These are phyloP conservation scores for Apostichopus japonicus DNA, from an alignment of 35 echinoderm and acorn worm species.

Conservation along the genomic window DNA sequence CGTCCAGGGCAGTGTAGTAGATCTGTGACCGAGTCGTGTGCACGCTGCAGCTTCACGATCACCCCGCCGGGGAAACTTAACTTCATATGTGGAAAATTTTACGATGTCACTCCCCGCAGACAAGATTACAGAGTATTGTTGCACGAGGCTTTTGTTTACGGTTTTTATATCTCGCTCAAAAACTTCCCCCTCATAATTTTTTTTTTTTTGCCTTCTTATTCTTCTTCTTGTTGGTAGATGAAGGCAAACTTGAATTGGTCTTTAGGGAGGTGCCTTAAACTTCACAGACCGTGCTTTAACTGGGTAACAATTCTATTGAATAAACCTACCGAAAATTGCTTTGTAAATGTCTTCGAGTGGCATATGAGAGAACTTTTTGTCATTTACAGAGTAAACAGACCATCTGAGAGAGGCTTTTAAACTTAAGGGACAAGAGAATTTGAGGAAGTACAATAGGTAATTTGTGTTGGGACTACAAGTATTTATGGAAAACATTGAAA, in stretches of 20 bases:
- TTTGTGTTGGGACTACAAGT: too few species aligned
- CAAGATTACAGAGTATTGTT: neutral
- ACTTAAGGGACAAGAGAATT: neutral
- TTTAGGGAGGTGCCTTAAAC: conserved; percentile 41
- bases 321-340: neutral
- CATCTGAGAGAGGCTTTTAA: neutral
- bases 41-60: conserved; percentile 15
- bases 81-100: conserved; percentile 42
- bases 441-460: too few species aligned
- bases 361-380: neutral
- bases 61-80: conserved; percentile 44
- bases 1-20: conserved; percentile 19
- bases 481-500: too few species aligned
- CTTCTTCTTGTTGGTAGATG: neutral
- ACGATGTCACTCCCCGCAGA: conserved; percentile 1
- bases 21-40: neutral
- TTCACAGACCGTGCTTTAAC: neutral
- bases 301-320: conserved; percentile 1
- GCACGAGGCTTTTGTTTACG: conserved; percentile 38
- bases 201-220: conserved; percentile 29
- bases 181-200: neutral
- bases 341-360: neutral
- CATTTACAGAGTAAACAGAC: conserved; percentile 10
- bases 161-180: conserved; percentile 14
- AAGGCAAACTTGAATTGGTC: conserved; percentile 40